A percentile compares a stretch with the other conserved stretches of the same genome.
phyloP scores from a whole-genome alignment of 2,888 invertebrate species.

The Lymantria monacha region DNA sequence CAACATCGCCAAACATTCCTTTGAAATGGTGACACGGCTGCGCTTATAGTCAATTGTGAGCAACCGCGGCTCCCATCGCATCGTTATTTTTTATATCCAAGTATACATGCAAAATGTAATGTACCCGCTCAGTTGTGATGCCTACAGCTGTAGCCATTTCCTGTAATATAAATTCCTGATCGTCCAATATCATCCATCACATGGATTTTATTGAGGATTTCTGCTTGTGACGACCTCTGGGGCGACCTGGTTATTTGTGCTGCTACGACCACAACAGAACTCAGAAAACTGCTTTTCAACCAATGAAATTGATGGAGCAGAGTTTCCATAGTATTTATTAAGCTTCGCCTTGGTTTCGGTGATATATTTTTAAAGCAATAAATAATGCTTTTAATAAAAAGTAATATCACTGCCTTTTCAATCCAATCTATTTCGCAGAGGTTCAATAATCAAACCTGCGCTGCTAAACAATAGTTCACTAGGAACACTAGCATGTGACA shows the following conservation, averaged over 20 bases:
- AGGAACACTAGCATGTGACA: no score
- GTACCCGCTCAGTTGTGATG: not conserved
- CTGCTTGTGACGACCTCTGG: not conserved
- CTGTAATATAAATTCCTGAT: not conserved
- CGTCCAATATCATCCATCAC: not conserved
- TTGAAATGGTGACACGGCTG: no score
- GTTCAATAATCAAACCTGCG: no score
- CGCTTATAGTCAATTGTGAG: no score
- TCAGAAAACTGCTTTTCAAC: not conserved
- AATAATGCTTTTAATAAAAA: not conserved
- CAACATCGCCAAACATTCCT: no score
- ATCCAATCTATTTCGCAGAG: no score
- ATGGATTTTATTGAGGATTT: not conserved
- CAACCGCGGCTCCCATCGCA: no score
- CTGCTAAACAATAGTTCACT: no score
- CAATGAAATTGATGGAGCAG: not conserved
- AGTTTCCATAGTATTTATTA: not conserved
- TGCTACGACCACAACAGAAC: not conserved
- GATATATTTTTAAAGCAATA: slow-evolving; percentile 8
- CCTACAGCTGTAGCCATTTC: not conserved
- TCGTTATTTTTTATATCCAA: no score
- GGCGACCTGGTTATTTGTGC: no score
- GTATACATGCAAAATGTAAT: no score
- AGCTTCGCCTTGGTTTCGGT: not conserved
- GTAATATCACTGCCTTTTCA: no score